These are phyloP conservation scores for Conus canariensis DNA, from an alignment of 2,888 invertebrate species.

Conservation along the genomic window DNA sequence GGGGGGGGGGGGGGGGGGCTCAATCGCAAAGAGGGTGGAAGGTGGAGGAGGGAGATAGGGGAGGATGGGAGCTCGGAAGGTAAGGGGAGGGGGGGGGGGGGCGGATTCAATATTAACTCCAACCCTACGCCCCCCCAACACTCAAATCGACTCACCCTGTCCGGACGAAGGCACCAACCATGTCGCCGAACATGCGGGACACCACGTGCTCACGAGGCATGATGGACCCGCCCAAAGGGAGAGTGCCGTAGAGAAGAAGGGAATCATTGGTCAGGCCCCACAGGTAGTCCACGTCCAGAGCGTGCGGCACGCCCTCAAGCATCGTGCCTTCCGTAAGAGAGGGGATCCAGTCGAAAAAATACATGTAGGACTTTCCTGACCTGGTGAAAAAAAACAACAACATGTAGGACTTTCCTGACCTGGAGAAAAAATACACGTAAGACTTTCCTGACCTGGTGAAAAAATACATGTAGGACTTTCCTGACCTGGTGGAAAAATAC, in stretches of 20 bases:
- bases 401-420: not conserved
- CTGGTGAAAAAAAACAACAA: not conserved
- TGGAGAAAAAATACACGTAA: too few species aligned
- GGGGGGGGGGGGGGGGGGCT: too few species aligned
- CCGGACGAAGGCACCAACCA: constrained; percentile 25
- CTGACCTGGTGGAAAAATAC: too few species aligned
- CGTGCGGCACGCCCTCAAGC: constrained; percentile 25
- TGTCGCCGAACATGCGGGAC: constrained; percentile 23
- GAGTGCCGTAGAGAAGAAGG: not conserved
- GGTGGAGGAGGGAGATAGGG: not conserved
- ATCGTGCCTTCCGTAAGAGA: too few species aligned
- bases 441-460: too few species aligned
- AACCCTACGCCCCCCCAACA: not conserved
- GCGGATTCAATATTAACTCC: too few species aligned
- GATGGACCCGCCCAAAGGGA: not conserved
- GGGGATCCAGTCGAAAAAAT: constrained; percentile 29
- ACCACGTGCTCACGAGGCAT: not conserved
- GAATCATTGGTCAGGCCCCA: constrained; percentile 20
- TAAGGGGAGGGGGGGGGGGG: too few species aligned
- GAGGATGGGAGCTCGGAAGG: not conserved
- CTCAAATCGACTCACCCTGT: constrained; percentile 23
- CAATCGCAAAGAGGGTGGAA: too few species aligned
- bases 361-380: not conserved
- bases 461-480: too few species aligned
- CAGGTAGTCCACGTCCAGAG: constrained; percentile 24